Base-by-base conservation (phyloP, 2,113 vertebrate genomes). In the Cephalopterus ornatus region DNA sequence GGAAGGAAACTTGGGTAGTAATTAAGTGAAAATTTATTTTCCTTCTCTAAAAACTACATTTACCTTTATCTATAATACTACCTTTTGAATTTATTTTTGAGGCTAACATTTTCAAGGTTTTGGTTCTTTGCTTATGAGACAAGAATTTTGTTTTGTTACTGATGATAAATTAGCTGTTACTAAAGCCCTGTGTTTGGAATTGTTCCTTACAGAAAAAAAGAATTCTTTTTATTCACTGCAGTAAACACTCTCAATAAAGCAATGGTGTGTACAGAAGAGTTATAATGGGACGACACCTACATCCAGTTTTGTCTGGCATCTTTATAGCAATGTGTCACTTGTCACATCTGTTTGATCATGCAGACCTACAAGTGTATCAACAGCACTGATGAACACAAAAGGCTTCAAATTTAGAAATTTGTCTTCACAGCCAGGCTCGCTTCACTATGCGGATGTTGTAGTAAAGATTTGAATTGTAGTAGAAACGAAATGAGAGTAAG, bases 291-390 rank as follows among this genome's bases (percentile, higher is more conserved):
- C 82, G 67, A 92, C 77, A 88, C 24, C 66, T 72, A 89, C 20
- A 37, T 76, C 33, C 0, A 11, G 20, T 81, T 89, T 62, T 94
- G 30, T 75, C 58, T 96, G 37, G 28, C 37, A 49, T 93, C 58
- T 93, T 89, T 91, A 66, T 72, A 83, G 68, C n/a, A 72, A 35
- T 49, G 18, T 73, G 53, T 42, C 58, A 68, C 66, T 95, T 94
- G 70, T 78, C 58, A 91, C 41, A 83, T 93, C 81, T 89, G n/a
- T 94, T 94, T 88, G 87, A 93, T 88, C 71, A 85, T 33, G 46
- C 66, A 89, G 81, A 73, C 18, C 53, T 92, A 50, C 0, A 0
- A 70, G 46, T 76, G 22, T 88, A 62, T 82, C 53, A 79, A 39
- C 50, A 89, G 8, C 1, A 2, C 8, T 27, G 41, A 73, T 68